phyloP scores from a whole-genome alignment of 2,888 invertebrate genomes.

The Xylocampa areola region DNA sequence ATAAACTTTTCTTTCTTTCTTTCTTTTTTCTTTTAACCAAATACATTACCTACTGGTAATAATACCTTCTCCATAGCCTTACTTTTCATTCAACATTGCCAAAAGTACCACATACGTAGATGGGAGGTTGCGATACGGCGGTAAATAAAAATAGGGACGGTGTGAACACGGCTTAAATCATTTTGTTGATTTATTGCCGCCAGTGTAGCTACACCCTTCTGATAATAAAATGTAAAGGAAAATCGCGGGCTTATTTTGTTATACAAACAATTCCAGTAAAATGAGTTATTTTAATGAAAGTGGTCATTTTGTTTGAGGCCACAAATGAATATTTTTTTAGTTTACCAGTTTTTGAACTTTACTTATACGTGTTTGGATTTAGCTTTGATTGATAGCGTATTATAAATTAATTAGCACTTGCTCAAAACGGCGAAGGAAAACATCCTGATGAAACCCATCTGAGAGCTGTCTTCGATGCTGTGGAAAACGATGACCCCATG shows the following conservation, averaged over 20 bases:
- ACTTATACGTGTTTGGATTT: too few relatives aligned
- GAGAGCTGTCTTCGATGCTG: too few relatives aligned
- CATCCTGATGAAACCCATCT: too few relatives aligned
- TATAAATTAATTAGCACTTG: too few relatives aligned
- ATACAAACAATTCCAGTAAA: slow-evolving; percentile 15
- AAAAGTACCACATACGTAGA: slow-evolving; percentile 75
- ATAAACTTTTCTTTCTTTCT: too few relatives aligned
- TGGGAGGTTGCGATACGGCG: slow-evolving; percentile 64
- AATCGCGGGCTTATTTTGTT: slow-evolving; percentile 30
- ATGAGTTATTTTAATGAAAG: slow-evolving; percentile 16
- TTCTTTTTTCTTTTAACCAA: neutral
- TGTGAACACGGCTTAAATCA: slow-evolving; percentile 81
- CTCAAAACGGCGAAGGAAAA: too few relatives aligned
- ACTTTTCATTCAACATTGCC: slow-evolving; percentile 28
- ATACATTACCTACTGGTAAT: neutral
- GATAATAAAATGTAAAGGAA: slow-evolving; percentile 47
- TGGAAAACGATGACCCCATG: too few relatives aligned
- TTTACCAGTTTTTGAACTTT: too few relatives aligned
- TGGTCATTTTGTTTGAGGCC: slow-evolving; percentile 2
- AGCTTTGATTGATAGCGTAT: too few relatives aligned
- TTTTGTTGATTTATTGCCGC: slow-evolving; percentile 74
- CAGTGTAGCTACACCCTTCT: slow-evolving; percentile 65
- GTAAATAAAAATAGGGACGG: slow-evolving; percentile 79
- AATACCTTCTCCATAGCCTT: slow-evolving; percentile 41
- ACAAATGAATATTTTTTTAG: too few relatives aligned